A percentile compares a stretch with the other conserved stretches of the same genome.
Evolutionary conservation across 1,140 invertebrate species (phyloP).

Genomic region (Latrodectus geometricus): DNA sequence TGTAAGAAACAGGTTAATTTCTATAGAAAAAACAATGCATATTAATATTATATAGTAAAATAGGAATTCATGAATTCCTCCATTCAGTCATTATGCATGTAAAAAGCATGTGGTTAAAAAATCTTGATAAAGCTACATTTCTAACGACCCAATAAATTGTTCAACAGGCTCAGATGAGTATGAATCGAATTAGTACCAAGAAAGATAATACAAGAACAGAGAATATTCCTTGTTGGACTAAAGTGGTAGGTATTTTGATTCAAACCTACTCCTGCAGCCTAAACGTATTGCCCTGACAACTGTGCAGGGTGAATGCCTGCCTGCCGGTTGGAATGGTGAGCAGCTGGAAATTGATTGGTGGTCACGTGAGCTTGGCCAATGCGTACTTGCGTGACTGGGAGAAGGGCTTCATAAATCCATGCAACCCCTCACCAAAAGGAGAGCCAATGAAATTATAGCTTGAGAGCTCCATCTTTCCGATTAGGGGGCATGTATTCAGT

Average conservation of each 20-base stretch:
- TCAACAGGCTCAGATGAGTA: no score
- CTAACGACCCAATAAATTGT: no score
- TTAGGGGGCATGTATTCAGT: neutral
- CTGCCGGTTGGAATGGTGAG: neutral
- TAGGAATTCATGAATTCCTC: no score
- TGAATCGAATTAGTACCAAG: no score
- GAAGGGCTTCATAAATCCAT: conserved; percentile 59
- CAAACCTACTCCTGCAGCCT: neutral
- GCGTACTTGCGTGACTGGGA: conserved; percentile 57
- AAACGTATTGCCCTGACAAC: conserved; percentile 42
- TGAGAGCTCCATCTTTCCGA: conserved; percentile 27
- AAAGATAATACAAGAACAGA: no score
- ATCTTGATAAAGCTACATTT: no score
- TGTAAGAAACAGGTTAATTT: no score
- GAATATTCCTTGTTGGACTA: neutral
- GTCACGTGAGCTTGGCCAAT: conserved; percentile 54
- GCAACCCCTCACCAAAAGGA: conserved; percentile 47
- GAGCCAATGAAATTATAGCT: conserved; percentile 60
- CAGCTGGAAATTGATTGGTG: conserved; percentile 61
- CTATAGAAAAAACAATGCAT: no score
- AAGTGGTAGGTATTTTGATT: neutral
- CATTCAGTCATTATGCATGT: no score
- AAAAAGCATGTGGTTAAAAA: no score
- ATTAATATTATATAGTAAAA: no score
- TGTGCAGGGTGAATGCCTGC: neutral